Evolutionary conservation across 2,797 vertebrate species (phyloP).

Genomic region (Tenualosa ilisha): DNA sequence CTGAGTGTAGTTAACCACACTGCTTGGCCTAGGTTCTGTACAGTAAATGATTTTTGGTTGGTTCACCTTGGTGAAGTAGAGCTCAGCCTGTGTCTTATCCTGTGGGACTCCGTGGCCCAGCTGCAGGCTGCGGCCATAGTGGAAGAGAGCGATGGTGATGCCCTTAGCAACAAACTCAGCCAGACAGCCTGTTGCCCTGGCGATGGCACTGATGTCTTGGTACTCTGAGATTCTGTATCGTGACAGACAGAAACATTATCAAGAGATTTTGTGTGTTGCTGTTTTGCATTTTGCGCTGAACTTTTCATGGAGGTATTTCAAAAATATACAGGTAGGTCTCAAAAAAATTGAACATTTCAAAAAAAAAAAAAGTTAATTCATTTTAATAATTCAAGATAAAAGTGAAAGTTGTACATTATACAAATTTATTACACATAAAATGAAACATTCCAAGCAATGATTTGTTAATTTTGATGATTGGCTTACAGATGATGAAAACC

Average conservation of each 20-base stretch:
- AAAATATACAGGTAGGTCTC: too few species aligned
- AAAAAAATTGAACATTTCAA: too few species aligned
- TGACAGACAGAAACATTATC: not conserved
- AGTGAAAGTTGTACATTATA: too few species aligned
- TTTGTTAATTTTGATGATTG: too few species aligned
- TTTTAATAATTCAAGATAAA: too few species aligned
- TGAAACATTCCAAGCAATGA: too few species aligned
- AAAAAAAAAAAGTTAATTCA: too few species aligned
- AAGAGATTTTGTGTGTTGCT: too few species aligned
- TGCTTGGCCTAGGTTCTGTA: not conserved
- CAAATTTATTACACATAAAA: too few species aligned
- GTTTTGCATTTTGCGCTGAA: too few species aligned
- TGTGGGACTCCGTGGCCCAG: slow-evolving; percentile 69
- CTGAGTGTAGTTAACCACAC: not conserved
- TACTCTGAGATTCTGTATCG: slow-evolving; percentile 65
- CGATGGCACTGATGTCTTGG: slow-evolving; percentile 62
- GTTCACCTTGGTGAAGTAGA: slow-evolving; percentile 71
- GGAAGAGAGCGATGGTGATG: slow-evolving; percentile 75
- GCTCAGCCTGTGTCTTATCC: slow-evolving; percentile 61
- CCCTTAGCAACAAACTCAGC: slow-evolving; percentile 70
- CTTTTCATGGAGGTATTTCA: too few species aligned
- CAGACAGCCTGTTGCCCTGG: slow-evolving; percentile 66
- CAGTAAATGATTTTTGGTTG: not conserved
- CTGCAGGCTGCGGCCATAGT: slow-evolving; percentile 76
- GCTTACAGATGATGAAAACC: too few species aligned